Conservation (phyloP, 2,113 vertebrate species). For the Tiliqua scincoides region DNA sequence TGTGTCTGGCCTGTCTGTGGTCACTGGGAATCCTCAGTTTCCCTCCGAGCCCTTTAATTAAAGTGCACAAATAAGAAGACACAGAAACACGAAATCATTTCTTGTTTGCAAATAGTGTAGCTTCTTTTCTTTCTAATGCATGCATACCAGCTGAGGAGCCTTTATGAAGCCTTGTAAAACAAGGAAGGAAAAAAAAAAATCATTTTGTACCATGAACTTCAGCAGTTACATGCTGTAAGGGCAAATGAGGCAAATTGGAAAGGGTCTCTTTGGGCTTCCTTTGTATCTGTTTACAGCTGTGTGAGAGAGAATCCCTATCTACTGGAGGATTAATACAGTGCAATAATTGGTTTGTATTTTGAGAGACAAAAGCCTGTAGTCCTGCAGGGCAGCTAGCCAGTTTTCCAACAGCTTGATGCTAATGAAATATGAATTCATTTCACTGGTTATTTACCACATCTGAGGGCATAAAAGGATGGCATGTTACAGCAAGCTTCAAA, state of each 20-base stretch:
- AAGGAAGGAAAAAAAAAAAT: neutral
- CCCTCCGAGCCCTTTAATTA: neutral
- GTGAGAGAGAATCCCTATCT: neutral
- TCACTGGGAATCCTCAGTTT: neutral
- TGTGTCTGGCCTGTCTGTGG: no score
- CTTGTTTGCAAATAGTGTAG: neutral
- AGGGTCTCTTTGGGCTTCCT: constrained; percentile 1
- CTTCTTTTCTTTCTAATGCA: neutral
- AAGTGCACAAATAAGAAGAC: neutral
- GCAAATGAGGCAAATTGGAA: constrained; percentile 26
- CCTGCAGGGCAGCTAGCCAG: neutral
- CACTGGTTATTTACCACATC: neutral
- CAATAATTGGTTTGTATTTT: neutral
- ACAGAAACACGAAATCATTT: neutral
- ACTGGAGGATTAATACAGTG: neutral
- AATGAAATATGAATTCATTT: neutral
- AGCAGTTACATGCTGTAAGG: neutral
- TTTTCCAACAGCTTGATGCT: neutral
- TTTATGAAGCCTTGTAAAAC: neutral
- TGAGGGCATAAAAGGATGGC: neutral
- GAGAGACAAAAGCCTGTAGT: neutral
- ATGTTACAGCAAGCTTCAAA: neutral
- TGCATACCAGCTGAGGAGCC: neutral
- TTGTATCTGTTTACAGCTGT: neutral
- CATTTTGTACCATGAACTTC: neutral